Percentiles rank a stretch among this genome's conserved stretches.
phyloP scores from a whole-genome alignment of 2,888 invertebrate species.

The Prosapia bicincta region DNA sequence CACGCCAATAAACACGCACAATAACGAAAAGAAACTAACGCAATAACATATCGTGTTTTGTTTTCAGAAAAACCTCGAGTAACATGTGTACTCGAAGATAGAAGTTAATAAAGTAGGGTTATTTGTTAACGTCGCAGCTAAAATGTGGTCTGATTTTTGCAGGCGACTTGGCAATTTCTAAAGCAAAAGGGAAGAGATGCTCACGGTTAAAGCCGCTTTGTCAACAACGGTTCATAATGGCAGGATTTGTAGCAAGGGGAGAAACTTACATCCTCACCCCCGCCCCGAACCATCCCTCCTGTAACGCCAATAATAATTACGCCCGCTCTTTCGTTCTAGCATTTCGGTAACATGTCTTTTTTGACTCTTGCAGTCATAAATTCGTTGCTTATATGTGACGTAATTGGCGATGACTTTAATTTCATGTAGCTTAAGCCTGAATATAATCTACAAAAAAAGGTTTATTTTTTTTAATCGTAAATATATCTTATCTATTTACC shows the following conservation, averaged over 20 bases:
- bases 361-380: no score
- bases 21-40: no score
- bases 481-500: no score
- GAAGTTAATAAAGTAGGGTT: constrained; percentile 31
- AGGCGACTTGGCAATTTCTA: constrained; percentile 30
- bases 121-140: constrained; percentile 37
- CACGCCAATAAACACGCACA: no score
- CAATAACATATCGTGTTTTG: not conserved
- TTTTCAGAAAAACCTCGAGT: not conserved
- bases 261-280: constrained; percentile 3
- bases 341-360: constrained; percentile 13
- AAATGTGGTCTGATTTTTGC: constrained; percentile 33
- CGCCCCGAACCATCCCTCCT: not conserved
- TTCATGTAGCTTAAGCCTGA: no score
- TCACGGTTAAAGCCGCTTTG: constrained; percentile 31
- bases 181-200: constrained; percentile 20
- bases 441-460: no score
- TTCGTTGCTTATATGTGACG: no score
- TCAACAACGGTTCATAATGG: constrained; percentile 34
- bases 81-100: constrained; percentile 1
- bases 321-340: constrained; percentile 13
- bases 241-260: constrained; percentile 30
- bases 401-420: no score
- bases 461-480: no score
- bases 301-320: not conserved